Percentiles rank a stretch among this genome's conserved stretches.
These are phyloP conservation scores for Oxyscelio sp. DNA, from an alignment of 2,888 invertebrate genomes.

Conservation along the genomic window DNA sequence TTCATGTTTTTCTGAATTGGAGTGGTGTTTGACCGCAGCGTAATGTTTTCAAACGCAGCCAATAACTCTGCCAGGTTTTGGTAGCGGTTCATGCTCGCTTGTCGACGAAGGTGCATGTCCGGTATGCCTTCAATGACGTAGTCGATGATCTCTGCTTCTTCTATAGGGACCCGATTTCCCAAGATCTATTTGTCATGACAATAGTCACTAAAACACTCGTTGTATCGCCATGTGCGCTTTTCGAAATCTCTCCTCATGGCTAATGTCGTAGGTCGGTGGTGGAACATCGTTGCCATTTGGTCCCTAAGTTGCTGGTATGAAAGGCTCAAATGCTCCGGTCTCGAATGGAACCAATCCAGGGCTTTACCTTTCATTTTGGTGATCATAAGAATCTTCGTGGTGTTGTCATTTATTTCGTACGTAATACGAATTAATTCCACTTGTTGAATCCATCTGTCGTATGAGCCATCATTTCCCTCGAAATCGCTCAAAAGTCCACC, in stretches of 20 bases:
- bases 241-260: conserved; percentile 31
- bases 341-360: conserved; percentile 15
- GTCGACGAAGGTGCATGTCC: conserved; percentile 4
- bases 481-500: not conserved
- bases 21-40: not conserved
- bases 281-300: not conserved
- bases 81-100: conserved; percentile 5
- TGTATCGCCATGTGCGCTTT: conserved; percentile 15
- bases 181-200: conserved; percentile 34
- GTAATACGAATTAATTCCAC: not conserved
- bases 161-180: conserved; percentile 29
- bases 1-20: not conserved
- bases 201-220: conserved; percentile 41
- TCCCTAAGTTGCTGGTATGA: not conserved
- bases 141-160: conserved; percentile 6
- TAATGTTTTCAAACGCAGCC: conserved; percentile 21
- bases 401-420: not conserved
- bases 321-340: not conserved
- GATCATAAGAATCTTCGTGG: not conserved
- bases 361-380: conserved; percentile 19
- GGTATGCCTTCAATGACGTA: conserved; percentile 33
- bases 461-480: not conserved
- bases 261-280: conserved; percentile 11
- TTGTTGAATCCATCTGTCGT: not conserved
- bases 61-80: not conserved